These are phyloP conservation scores for Meandrina meandrites DNA, from an alignment of 92 coral and sea anemone genomes.

Conservation along the genomic window DNA sequence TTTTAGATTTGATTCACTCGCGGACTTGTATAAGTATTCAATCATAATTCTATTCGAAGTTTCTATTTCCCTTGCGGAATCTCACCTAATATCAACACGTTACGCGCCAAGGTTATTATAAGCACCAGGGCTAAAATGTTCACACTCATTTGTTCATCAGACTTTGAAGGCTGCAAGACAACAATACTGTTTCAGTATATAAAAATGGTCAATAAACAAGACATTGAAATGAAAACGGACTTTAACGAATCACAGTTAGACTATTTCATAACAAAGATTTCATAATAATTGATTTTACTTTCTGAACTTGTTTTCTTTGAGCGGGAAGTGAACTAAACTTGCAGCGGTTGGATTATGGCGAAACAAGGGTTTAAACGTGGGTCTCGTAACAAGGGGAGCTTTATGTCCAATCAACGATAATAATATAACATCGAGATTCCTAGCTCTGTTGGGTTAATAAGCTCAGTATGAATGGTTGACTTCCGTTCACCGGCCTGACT, in stretches of 20 bases:
- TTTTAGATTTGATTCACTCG: background rate
- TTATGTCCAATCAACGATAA: conserved; percentile 83
- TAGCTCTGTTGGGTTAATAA: conserved; percentile 84
- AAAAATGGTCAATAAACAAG: background rate
- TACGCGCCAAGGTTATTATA: conserved; percentile 7
- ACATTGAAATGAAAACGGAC: background rate
- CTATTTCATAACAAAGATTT: no score
- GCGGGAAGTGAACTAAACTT: conserved; percentile 28
- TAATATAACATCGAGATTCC: conserved; percentile 89
- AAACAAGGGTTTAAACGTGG: conserved; percentile 51
- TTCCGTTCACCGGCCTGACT: conserved; percentile 33
- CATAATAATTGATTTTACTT: conserved; percentile 27
- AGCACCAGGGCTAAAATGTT: conserved; percentile 23
- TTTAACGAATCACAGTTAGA: background rate
- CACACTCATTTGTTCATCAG: conserved; percentile 40
- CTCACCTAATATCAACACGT: conserved; percentile 29
- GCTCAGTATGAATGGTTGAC: conserved; percentile 49
- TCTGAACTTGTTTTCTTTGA: conserved; percentile 31
- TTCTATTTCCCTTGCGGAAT: background rate
- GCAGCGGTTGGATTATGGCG: conserved; percentile 35
- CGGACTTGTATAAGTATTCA: background rate
- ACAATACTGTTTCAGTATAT: no score
- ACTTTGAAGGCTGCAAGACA: conserved; percentile 11
- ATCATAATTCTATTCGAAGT: background rate
- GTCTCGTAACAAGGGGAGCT: conserved; percentile 77